Percentiles rank a stretch among this genome's conserved stretches.
Evolutionary conservation across 2,888 invertebrate genomes (phyloP).

Genomic region (Clitarchus hookeri): DNA sequence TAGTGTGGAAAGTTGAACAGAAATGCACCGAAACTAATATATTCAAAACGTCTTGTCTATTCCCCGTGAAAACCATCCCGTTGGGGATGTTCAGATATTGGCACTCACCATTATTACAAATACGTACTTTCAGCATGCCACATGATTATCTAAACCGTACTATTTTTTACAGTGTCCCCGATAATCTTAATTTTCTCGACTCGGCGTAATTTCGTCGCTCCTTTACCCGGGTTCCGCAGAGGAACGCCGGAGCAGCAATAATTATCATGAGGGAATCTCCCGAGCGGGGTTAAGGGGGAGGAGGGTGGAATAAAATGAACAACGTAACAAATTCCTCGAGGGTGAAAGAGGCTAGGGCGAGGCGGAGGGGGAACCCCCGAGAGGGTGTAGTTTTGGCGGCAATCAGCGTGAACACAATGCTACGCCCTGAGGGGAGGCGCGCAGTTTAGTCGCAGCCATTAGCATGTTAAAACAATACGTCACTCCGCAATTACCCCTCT

Average conservation of each 20-base stretch:
- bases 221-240: not conserved
- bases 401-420: slow-evolving; percentile 14
- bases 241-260: not conserved
- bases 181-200: slow-evolving; percentile 2
- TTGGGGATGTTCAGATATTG: too few relatives aligned
- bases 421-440: not conserved
- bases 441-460: slow-evolving; percentile 35
- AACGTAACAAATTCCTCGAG: slow-evolving; percentile 23
- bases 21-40: too few relatives aligned
- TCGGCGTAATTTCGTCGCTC: not conserved
- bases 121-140: too few relatives aligned
- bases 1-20: too few relatives aligned
- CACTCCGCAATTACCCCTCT: slow-evolving; percentile 36
- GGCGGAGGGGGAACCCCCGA: not conserved
- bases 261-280: slow-evolving; percentile 14
- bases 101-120: too few relatives aligned
- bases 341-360: not conserved
- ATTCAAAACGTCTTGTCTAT: too few relatives aligned
- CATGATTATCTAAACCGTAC: too few relatives aligned
- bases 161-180: not conserved
- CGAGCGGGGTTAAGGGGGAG: not conserved
- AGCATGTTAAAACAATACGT: slow-evolving; percentile 40
- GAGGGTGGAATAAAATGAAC: slow-evolving; percentile 15
- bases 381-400: slow-evolving; percentile 15
- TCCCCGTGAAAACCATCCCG: too few relatives aligned